Conservation (phyloP, 2,797 vertebrate genomes). For the Otus scops region DNA sequence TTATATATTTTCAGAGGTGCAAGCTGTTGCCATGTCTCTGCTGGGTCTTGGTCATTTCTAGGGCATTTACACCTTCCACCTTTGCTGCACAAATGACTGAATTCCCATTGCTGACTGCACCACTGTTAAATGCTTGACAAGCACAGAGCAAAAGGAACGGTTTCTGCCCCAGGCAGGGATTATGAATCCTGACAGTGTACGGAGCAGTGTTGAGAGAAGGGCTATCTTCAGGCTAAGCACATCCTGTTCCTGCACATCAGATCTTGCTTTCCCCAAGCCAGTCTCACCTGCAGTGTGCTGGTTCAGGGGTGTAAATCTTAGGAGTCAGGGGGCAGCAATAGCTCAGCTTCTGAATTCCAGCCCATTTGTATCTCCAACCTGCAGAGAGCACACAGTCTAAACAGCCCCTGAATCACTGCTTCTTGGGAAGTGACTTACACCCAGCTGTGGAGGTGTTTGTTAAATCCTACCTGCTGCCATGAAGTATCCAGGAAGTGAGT, state of each 20-base stretch:
- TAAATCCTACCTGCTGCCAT: not conserved
- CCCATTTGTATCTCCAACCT: not conserved
- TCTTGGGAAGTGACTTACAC: not conserved
- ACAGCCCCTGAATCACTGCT: not conserved
- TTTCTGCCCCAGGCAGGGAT: not conserved
- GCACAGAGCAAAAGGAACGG: not conserved
- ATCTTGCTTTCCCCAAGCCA: not conserved
- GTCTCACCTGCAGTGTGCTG: not conserved
- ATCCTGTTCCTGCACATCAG: not conserved
- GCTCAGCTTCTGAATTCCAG: not conserved
- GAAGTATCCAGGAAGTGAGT: not conserved
- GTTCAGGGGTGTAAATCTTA: not conserved
- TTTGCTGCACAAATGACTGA: no score
- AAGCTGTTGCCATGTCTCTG: not conserved
- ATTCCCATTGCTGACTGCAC: not conserved
- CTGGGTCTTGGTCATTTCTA: not conserved
- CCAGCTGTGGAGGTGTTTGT: not conserved
- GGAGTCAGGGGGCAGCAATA: not conserved
- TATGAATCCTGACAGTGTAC: not conserved
- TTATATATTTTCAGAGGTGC: rapidly evolving
- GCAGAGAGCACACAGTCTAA: not conserved
- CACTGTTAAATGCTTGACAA: not conserved
- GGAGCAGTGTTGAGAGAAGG: not conserved
- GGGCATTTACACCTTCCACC: rapidly evolving
- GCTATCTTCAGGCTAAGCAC: not conserved